These are phyloP conservation scores for Lamellibrachia luymesi DNA, from an alignment of 1,140 invertebrate genomes.

Conservation along the genomic window DNA sequence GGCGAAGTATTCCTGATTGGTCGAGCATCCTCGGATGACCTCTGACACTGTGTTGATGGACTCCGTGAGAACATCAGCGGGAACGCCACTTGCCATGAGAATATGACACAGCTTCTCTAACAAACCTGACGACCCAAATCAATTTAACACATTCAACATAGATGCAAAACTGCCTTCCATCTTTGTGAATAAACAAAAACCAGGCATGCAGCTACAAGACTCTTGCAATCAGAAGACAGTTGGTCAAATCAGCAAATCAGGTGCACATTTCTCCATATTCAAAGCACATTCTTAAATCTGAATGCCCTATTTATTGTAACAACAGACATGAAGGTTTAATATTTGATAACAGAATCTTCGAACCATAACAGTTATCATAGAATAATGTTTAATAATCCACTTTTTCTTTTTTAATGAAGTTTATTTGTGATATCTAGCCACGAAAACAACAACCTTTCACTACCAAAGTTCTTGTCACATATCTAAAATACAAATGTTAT, in stretches of 20 bases:
- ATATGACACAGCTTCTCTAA: constrained; percentile 73
- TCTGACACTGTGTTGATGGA: constrained; percentile 94
- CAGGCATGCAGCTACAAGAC: no score
- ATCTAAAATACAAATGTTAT: neutral
- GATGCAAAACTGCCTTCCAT: neutral
- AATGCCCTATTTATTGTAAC: neutral
- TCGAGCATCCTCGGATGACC: constrained; percentile 83
- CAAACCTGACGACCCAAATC: constrained; percentile 60
- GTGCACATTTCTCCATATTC: no score
- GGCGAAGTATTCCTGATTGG: constrained; percentile 90
- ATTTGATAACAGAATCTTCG: neutral
- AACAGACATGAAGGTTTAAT: neutral
- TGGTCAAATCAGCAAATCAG: no score
- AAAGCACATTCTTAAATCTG: neutral
- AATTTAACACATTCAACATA: neutral
- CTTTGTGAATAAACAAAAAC: neutral
- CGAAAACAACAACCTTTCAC: neutral
- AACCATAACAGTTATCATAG: neutral
- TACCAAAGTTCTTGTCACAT: no score
- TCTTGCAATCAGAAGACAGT: no score
- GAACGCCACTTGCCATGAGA: constrained; percentile 93
- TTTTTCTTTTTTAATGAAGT: neutral
- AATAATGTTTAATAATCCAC: neutral
- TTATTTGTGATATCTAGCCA: neutral
- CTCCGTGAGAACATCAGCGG: constrained; percentile 92